Evolutionary conservation across 2,888 invertebrate genomes (phyloP).

Genomic region (Trissoscelio sp.): DNA sequence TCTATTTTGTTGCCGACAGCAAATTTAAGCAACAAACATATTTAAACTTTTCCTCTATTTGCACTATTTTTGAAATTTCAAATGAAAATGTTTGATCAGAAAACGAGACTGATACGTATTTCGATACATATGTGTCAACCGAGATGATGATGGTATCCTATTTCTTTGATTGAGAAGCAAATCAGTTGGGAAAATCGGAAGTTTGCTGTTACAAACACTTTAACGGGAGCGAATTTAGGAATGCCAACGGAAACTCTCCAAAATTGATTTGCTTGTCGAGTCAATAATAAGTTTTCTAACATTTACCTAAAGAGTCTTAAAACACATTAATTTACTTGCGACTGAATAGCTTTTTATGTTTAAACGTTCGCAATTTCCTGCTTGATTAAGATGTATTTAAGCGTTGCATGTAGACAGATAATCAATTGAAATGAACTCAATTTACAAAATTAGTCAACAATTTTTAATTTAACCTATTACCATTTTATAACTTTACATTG

Average conservation of each 20-base stretch:
- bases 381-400: background rate
- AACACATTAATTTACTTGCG: conserved; percentile 18
- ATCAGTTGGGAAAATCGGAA: conserved; percentile 35
- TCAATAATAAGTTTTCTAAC: conserved; percentile 35
- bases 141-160: conserved; percentile 13
- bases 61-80: too few relatives aligned
- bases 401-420: too few relatives aligned
- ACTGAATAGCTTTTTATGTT: conserved; percentile 18
- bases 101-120: background rate
- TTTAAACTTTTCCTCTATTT: too few relatives aligned
- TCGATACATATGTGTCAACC: conserved; percentile 11
- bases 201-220: conserved; percentile 25
- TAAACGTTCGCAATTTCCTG: conserved; percentile 4
- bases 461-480: too few relatives aligned
- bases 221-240: conserved; percentile 13
- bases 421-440: too few relatives aligned
- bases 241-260: conserved; percentile 10
- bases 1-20: too few relatives aligned
- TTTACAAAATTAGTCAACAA: too few relatives aligned
- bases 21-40: too few relatives aligned
- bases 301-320: conserved; percentile 19
- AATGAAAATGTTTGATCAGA: background rate
- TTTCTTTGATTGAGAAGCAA: conserved; percentile 37
- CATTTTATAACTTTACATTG: too few relatives aligned
- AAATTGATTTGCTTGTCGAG: conserved; percentile 31